Percentiles rank a stretch among this genome's conserved stretches.
Evolutionary conservation across 2,888 invertebrate genomes (phyloP).

Genomic region (Globia sparganii): DNA sequence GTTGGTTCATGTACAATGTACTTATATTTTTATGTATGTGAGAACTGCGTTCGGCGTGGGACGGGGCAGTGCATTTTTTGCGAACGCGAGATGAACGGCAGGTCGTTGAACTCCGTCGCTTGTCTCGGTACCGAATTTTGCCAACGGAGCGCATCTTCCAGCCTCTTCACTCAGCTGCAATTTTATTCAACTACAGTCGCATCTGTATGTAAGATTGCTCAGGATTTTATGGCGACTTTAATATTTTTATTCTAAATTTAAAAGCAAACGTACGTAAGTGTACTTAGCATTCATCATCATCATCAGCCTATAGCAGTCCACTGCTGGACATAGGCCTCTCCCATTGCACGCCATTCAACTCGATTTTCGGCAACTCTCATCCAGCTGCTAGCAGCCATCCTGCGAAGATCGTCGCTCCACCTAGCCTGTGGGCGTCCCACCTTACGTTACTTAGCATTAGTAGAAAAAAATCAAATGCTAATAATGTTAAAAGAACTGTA

Average conservation of each 20-base stretch:
- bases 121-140: constrained; percentile 86
- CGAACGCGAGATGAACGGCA: constrained; percentile 85
- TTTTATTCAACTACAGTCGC: constrained; percentile 49
- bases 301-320: no score
- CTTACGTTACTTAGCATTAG: background rate
- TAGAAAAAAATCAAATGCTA: constrained; percentile 20
- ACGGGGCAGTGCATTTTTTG: constrained; percentile 90
- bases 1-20: constrained; percentile 76
- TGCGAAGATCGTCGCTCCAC: no score
- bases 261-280: background rate
- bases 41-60: constrained; percentile 88
- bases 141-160: constrained; percentile 85
- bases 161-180: constrained; percentile 60
- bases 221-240: background rate
- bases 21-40: constrained; percentile 78
- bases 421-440: no score
- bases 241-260: background rate
- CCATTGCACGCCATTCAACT: no score
- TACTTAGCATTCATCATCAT: no score
- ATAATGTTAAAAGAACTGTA: constrained; percentile 38
- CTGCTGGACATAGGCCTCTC: no score
- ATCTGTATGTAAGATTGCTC: constrained; percentile 6
- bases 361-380: no score
- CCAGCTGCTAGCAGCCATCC: no score
- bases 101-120: constrained; percentile 85